Percentiles rank a stretch among this genome's conserved stretches.
Evolutionary conservation across 2,113 vertebrate genomes (phyloP).

Genomic region (Muntiacus reevesi): DNA sequence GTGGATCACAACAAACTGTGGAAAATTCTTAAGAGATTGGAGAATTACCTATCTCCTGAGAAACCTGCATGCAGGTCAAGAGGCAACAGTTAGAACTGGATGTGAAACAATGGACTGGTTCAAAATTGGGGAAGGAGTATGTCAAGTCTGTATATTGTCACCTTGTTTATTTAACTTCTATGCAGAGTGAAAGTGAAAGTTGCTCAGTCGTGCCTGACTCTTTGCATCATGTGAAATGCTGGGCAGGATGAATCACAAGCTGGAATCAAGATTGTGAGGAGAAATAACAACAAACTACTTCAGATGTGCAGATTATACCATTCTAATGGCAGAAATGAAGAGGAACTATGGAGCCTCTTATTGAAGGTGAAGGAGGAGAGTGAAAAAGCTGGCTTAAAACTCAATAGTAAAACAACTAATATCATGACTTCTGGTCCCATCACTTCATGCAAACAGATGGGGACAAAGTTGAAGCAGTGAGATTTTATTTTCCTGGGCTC

Average conservation of each 20-base stretch:
- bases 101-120: accelerated
- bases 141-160: background rate
- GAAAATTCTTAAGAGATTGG: background rate
- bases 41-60: background rate
- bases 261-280: background rate
- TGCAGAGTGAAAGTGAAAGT: background rate
- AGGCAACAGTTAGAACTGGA: background rate
- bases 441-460: background rate
- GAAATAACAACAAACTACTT: background rate
- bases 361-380: background rate
- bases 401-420: background rate
- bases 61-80: background rate
- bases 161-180: background rate
- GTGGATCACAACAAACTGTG: background rate
- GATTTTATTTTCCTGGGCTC: background rate
- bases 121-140: background rate
- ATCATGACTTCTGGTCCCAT: background rate
- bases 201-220: accelerated
- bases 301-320: background rate
- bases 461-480: background rate
- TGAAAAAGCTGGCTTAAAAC: background rate
- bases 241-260: background rate
- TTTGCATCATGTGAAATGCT: background rate
- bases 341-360: background rate
- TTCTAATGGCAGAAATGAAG: background rate